Base-by-base conservation (phyloP, 2,113 vertebrate species). In the Thomomys bottae region DNA sequence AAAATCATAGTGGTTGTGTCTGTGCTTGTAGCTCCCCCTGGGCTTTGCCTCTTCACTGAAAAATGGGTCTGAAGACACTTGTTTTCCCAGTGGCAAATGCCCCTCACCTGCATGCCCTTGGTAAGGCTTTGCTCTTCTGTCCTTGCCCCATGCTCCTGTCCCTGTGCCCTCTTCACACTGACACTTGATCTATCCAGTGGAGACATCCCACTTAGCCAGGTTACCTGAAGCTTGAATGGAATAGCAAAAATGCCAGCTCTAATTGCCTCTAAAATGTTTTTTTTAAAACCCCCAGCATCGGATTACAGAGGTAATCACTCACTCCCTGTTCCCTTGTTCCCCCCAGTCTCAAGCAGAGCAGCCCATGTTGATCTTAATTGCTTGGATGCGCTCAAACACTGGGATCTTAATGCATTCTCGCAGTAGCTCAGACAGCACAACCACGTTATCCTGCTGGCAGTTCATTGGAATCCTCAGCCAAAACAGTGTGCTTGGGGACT, bases 221-320 rank as follows among this genome's bases (percentile, higher is more conserved):
- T 95, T 91, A 79, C 76, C 76, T 90, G 91, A 87, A 79, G 87
- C 79, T 89, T 94, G 36, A 54, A 96, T 97, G 96, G 92, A 95
- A 97, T 96, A 87, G 84, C 81, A 94, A 77, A 96, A 94, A 96
- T 95, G 96, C 93, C 94, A 75, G 86, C 75, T 91, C 94, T 96
- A 92, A 96, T 91, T 96, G 95, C 93, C 85, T 85, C 78, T 49
- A 85, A 85, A 78, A 54, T 40, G n/a, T 64, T 67, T 54, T 67
- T 54, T 36, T 18, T 17, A 14, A 32, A 71, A 66, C 95, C 75
- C 18, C 45, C 71, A 92, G 30, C 84, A 78, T 84, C 87, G 86
- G 83, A 91, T 45, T 78, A 66, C 49, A 76, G 86, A 89, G 75
- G 59, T 93, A 57, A 6, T 1, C 26, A 54, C 76, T 61, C 49